Evolutionary conservation across 1,140 invertebrate species (phyloP), one percentile per base, ranked within the genome.

Genomic region (Scaptomyza graminum): DNA sequence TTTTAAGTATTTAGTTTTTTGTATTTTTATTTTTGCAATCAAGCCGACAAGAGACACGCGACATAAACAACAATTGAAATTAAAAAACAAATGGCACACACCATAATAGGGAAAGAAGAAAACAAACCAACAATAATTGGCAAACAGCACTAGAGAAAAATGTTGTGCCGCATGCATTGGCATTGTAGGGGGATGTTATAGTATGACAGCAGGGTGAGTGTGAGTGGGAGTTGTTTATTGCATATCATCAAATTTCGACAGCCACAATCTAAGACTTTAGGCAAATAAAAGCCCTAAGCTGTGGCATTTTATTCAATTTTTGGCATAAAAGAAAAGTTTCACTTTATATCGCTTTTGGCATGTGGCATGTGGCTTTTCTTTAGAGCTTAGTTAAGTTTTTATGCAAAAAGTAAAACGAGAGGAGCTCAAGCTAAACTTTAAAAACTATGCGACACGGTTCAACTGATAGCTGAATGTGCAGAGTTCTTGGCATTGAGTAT

Each of bases 401-500:
- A 62, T 56, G 60, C 28, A 63, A 69, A 68, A 22, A 22, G 1
- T 46, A 25, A 5, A n/a, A n/a, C 15, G 12, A 12, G 47, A 37
- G 47, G 5, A 22, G 5, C 28, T 49, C n/a, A 31, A 34, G 31
- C n/a, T 44, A 47, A 15, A 63, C 63, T 62, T 63, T 15, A 34
- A 9, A 57, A 76, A 67, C 61, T 61, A 70, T 59, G 16, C 63
- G 82, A 60, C 65, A 76, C 79, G 82, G 59, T 75, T 56, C 63
- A 69, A 44, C 66, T 69, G 68, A 46, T 88, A 65, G 65, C 54
- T 22, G 4, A 22, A 1, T 1, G 1, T 31, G 28, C 28, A 28
- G 22, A 82, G 78, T 88, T 87, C 83, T 88, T 88, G 82, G 78
- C 80, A 84, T 84, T 71, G 68, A 50, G 54, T n/a, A 56, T 11